Base-by-base conservation (phyloP, 2,113 vertebrate genomes). In the Spilogale gracilis region DNA sequence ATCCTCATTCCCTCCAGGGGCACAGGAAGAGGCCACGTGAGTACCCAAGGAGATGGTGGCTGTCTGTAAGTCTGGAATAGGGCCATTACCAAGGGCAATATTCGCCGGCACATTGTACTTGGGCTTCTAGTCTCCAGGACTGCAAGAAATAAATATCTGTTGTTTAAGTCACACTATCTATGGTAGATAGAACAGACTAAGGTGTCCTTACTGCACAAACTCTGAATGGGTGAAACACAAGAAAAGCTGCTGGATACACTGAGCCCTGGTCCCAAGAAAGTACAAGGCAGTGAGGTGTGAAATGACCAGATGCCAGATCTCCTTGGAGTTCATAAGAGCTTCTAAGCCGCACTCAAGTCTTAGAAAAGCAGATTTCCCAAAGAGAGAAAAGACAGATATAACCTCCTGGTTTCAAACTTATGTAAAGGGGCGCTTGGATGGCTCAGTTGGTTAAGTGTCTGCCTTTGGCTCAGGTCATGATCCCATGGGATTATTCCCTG, bases 281-380 rank as follows among this genome's bases (percentile, higher is more conserved):
- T 10, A 73, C 38, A 2, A 7, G 63, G 10, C 18, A 1, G 76
- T 2, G 1, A 79, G 48, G 7, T 83, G 17, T 38, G 48, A 58
- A 92, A 78, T 32, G 54, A 65, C 38, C 45, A 79, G 79, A 71
- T 6, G 25, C 38, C 56, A 54, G 58, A 21, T 83, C 1, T 58
- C 63, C 71, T 45, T 76, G 43, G 54, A 82, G n/a, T 65, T 86
- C 38, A 30, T 43, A n/a, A 45, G 52, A 91, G 23, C 43, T 38
- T 63, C 13, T 86, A 58, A 89, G 30, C 58, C 9, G 2, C 10
- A 38, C 4, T 9, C 20, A 38, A 65, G 43, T 23, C 60, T 76
- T 92, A 43, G 50, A 73, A 80, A 84, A 67, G 65, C 21, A 89
- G n/a, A 69, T 78, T 90, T 92, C 52, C 58, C n/a, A 63, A 95